Evolutionary conservation across 1,140 invertebrate genomes (phyloP).

Genomic region (Oncopodura yosiiana): DNA sequence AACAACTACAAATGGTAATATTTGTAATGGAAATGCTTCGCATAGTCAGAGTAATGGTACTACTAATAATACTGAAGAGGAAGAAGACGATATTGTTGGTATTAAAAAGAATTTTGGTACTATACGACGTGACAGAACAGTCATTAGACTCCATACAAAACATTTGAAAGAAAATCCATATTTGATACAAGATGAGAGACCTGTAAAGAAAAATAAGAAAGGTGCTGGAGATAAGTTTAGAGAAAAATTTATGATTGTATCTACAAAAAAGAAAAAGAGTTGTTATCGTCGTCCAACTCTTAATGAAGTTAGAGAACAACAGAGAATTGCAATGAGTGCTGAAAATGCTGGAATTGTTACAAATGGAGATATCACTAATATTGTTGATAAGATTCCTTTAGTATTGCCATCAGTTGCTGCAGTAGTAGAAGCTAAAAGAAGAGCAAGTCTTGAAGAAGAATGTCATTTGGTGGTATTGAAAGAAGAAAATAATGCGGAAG

Average conservation of each 20-base stretch:
- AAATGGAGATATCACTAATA: not conserved
- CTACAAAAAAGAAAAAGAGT: slow-evolving; percentile 28
- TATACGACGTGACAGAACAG: slow-evolving; percentile 57
- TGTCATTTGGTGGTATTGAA: slow-evolving; percentile 24
- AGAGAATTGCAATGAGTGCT: too few relatives aligned
- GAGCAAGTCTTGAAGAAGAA: slow-evolving; percentile 22
- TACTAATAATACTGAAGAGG: not conserved
- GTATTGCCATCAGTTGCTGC: not conserved
- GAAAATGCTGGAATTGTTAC: too few relatives aligned
- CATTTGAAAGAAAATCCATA: slow-evolving; percentile 44
- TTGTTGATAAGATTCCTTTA: not conserved
- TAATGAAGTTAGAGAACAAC: slow-evolving; percentile 23
- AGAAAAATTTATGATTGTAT: slow-evolving; percentile 35
- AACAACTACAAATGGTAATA: not conserved
- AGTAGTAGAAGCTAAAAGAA: too few relatives aligned
- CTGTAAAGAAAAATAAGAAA: slow-evolving; percentile 25
- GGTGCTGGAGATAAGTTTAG: slow-evolving; percentile 34
- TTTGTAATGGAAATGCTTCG: not conserved
- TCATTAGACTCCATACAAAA: slow-evolving; percentile 57
- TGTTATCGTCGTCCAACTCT: slow-evolving; percentile 28
- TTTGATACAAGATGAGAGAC: slow-evolving; percentile 21
- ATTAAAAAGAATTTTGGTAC: slow-evolving; percentile 40
- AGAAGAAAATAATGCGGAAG: slow-evolving; percentile 3
- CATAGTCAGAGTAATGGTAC: not conserved
- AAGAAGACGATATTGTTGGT: slow-evolving; percentile 4